phyloP scores from a whole-genome alignment of 1,140 invertebrate species.

The Brachionus asplanchnoidis region DNA sequence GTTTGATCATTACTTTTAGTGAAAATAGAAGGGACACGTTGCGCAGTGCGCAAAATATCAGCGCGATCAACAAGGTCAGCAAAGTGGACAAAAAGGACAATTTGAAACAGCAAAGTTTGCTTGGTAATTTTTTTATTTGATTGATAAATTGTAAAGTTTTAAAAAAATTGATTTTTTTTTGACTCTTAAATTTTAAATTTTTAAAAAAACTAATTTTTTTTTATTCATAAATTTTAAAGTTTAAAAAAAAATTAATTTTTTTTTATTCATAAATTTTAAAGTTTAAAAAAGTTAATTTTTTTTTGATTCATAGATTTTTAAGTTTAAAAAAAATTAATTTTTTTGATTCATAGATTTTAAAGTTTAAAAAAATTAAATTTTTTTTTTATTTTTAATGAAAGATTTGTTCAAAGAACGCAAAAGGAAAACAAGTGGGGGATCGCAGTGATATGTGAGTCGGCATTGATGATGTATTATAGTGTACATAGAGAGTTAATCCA shows the following conservation, averaged over 20 bases:
- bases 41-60: slow-evolving; percentile 4
- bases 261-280: not conserved
- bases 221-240: not conserved
- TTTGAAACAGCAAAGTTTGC: slow-evolving; percentile 3
- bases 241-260: not conserved
- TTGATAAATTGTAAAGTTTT: not conserved
- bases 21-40: slow-evolving; percentile 37
- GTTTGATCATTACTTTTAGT: slow-evolving; percentile 37
- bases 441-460: not conserved
- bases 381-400: not conserved
- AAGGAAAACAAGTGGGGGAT: not conserved
- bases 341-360: not conserved
- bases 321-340: not conserved
- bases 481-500: not conserved
- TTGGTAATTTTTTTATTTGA: not conserved
- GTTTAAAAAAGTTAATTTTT: not conserved
- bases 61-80: not conserved
- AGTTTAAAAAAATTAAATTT: not conserved
- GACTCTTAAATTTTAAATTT: too few species aligned
- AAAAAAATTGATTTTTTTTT: not conserved
- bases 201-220: too few species aligned
- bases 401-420: slow-evolving; percentile 6
- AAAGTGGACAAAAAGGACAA: not conserved
- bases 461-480: not conserved
- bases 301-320: not conserved